Percentiles rank a stretch among this genome's conserved stretches.
Conservation (phyloP, 2,888 invertebrate genomes). For the Dryocosmus kuriphilus region DNA sequence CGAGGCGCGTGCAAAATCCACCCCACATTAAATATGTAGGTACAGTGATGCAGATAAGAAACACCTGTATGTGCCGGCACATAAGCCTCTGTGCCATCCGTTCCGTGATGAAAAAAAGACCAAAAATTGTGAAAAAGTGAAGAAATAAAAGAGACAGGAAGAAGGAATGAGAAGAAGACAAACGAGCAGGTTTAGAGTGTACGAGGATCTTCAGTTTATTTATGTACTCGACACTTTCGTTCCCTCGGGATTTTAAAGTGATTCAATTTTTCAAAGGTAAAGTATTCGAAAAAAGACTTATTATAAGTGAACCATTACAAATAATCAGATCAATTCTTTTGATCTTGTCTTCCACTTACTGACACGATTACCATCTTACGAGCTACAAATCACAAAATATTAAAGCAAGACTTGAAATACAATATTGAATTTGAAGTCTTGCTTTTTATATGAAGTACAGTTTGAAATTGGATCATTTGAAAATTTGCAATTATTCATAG, state of each 20-base stretch:
- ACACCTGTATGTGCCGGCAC: slow-evolving; percentile 58
- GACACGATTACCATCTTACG: not conserved
- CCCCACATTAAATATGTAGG: slow-evolving; percentile 65
- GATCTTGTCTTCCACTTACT: not conserved
- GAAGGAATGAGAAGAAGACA: slow-evolving; percentile 53
- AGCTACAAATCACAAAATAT: not conserved
- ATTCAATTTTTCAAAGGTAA: not conserved
- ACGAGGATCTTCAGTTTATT: slow-evolving; percentile 1
- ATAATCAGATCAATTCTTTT: not conserved
- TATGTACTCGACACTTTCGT: slow-evolving; percentile 6
- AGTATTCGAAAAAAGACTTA: not conserved
- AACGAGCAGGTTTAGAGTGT: slow-evolving; percentile 44
- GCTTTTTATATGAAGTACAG: too few species aligned
- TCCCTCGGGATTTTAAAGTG: not conserved
- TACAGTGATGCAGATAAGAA: slow-evolving; percentile 64
- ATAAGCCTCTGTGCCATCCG: slow-evolving; percentile 52
- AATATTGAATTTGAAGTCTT: too few species aligned
- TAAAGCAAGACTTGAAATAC: not conserved
- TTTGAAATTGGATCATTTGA: too few species aligned
- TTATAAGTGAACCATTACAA: not conserved
- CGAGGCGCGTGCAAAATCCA: slow-evolving; percentile 65
- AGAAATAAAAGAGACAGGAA: slow-evolving; percentile 46
- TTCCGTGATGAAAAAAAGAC: slow-evolving; percentile 45
- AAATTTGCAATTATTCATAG: too few species aligned
- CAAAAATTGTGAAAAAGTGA: slow-evolving; percentile 43